Evolutionary conservation across 2,113 vertebrate genomes (phyloP), one percentile per base, ranked within the genome.

Genomic region (Melanerpes formicivorus): DNA sequence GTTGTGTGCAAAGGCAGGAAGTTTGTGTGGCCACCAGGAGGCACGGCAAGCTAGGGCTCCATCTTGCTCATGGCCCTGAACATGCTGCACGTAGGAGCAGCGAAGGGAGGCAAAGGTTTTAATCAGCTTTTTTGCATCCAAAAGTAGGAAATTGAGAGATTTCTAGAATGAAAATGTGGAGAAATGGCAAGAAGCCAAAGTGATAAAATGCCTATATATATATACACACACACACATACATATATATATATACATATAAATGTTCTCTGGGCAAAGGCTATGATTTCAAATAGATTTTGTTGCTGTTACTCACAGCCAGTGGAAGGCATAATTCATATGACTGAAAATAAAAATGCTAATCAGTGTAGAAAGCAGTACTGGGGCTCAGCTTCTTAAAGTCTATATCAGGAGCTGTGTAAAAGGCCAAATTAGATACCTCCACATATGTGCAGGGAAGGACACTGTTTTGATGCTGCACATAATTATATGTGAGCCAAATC

Each of bases 1-100:
- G 42, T 5, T 4, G 27, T 6, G 42, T 42, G 1, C 15, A 13
- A n/a, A 71, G n/a, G 52, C 52, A 26, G 62, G 27, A 54, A 30
- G 13, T 16, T 54, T 82, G 42, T 37, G 17, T 58, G 50, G 52
- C 94, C 92, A 73, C 75, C 87, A 94, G 93, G 94, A 87, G 91
- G 90, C 90, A 77, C 0, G 74, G 84, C 56, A 58, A 80, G 56
- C 66, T 26, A n/a, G 73, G 62, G 69, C 71, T 81, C 44, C 5
- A 0, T 62, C 30, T 29, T 30, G 3, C 42, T 73, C 37, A 3
- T 48, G 50, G 30, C 37, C 6, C 59, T 22, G 67, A 64, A 11
- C 6, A 1, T 0, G 2, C 8, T 4, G 13, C 18, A 3, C 0
- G 0, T 19, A 34, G 9, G 22, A 11, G 75, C 62, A 14, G 9